phyloP scores from a whole-genome alignment of 1,140 invertebrate species.

The Caerostris darwini region DNA sequence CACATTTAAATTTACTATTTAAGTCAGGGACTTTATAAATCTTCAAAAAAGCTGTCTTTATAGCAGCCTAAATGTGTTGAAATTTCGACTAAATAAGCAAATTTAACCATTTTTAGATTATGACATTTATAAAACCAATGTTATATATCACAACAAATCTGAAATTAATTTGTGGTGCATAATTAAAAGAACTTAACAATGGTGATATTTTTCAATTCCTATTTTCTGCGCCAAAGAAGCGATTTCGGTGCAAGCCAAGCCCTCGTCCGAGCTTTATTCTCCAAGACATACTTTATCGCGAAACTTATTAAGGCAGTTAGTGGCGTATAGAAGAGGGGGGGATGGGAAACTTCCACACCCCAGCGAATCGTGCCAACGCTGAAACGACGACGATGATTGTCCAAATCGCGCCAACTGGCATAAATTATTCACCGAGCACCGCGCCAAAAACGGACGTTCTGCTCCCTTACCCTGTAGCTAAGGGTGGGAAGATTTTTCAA shows the following conservation, averaged over 20 bases:
- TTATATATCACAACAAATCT: too few species aligned
- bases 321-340: constrained; percentile 14
- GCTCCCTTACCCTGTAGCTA: constrained; percentile 58
- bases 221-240: neutral
- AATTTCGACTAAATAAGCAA: too few species aligned
- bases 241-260: neutral
- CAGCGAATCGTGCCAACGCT: neutral
- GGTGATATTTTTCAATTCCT: too few species aligned
- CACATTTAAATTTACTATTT: too few species aligned
- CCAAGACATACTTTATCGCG: constrained; percentile 68
- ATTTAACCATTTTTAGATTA: too few species aligned
- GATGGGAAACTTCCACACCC: neutral
- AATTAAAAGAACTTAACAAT: too few species aligned
- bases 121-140: too few species aligned
- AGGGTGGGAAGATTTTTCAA: constrained; percentile 68
- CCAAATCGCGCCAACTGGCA: constrained; percentile 72
- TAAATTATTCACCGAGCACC: constrained; percentile 37
- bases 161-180: too few species aligned
- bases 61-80: too few species aligned
- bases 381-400: constrained; percentile 65
- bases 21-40: too few species aligned
- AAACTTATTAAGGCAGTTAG: constrained; percentile 76
- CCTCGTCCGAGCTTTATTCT: neutral
- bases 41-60: too few species aligned
- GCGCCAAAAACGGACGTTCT: constrained; percentile 48